Evolutionary conservation across 2,888 invertebrate genomes (phyloP).

Genomic region (Acholoe squamosa): DNA sequence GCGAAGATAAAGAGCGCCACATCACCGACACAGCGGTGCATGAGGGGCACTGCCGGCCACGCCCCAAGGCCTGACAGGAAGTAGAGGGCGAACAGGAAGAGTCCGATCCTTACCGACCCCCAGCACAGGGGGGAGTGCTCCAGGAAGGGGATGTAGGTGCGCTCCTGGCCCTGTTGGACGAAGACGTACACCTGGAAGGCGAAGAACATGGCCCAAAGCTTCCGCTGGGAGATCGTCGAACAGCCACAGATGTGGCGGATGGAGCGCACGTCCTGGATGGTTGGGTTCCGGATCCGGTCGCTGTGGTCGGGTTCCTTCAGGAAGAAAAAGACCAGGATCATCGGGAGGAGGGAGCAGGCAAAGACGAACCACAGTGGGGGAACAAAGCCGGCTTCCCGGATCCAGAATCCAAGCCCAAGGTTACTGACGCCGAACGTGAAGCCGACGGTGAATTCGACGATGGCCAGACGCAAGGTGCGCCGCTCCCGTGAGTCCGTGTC

Average conservation of each 20-base stretch:
- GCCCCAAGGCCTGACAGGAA: slow-evolving; percentile 69
- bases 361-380: slow-evolving; percentile 81
- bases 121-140: slow-evolving; percentile 70
- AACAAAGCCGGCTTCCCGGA: slow-evolving; percentile 71
- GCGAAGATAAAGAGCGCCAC: slow-evolving; percentile 77
- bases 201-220: slow-evolving; percentile 81
- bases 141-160: slow-evolving; percentile 80
- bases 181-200: slow-evolving; percentile 82
- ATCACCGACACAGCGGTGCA: slow-evolving; percentile 67
- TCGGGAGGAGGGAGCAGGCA: slow-evolving; percentile 76
- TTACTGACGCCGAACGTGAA: slow-evolving; percentile 70
- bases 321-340: slow-evolving; percentile 79
- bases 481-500: slow-evolving; percentile 71
- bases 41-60: slow-evolving; percentile 71
- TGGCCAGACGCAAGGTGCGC: slow-evolving; percentile 70
- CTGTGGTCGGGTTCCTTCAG: slow-evolving; percentile 71
- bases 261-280: slow-evolving; percentile 67
- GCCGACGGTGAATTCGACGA: slow-evolving; percentile 71
- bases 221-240: slow-evolving; percentile 73
- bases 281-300: slow-evolving; percentile 61
- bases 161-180: slow-evolving; percentile 82
- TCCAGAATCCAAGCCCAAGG: slow-evolving; percentile 70
- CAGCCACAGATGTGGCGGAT: slow-evolving; percentile 69
- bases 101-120: slow-evolving; percentile 69
- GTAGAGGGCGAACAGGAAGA: slow-evolving; percentile 70